A percentile compares a stretch with the other conserved stretches of the same genome.
phyloP scores from a whole-genome alignment of 2,797 vertebrate genomes.

The Smutsia temminckii region DNA sequence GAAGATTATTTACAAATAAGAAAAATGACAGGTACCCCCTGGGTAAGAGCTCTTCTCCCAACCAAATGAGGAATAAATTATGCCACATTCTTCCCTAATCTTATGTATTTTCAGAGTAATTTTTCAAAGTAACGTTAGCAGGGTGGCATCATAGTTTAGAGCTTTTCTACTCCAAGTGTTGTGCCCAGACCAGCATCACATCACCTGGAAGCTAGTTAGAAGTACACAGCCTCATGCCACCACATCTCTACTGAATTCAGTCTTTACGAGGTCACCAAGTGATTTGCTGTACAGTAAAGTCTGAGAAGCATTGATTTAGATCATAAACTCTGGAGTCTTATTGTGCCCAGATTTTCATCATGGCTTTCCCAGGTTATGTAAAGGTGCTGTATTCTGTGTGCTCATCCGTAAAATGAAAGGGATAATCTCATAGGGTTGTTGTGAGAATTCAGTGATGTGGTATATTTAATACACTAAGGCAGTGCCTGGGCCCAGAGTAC shows the following conservation, averaged over 20 bases:
- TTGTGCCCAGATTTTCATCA: conserved; percentile 4
- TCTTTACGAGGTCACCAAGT: background rate
- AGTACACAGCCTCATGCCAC: background rate
- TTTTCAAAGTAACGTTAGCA: background rate
- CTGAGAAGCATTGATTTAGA: background rate
- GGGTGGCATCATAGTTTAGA: background rate
- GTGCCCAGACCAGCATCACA: background rate
- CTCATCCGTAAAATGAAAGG: background rate
- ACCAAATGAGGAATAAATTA: background rate
- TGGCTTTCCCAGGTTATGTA: background rate
- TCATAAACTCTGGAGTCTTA: background rate
- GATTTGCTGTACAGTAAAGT: background rate
- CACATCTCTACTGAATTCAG: background rate
- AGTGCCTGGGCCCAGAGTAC: background rate
- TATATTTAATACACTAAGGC: conserved; percentile 1
- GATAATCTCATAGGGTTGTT: background rate
- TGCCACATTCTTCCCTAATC: background rate
- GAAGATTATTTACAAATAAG: conserved; percentile 30
- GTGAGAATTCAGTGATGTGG: background rate
- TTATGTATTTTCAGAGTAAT: background rate
- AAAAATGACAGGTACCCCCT: background rate
- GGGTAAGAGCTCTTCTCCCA: background rate
- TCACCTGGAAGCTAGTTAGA: background rate
- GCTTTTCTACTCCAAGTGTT: background rate
- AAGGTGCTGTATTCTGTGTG: conserved; percentile 2